These are phyloP conservation scores for Oxytorus armatus DNA, from an alignment of 2,888 invertebrate genomes.

Conservation along the genomic window DNA sequence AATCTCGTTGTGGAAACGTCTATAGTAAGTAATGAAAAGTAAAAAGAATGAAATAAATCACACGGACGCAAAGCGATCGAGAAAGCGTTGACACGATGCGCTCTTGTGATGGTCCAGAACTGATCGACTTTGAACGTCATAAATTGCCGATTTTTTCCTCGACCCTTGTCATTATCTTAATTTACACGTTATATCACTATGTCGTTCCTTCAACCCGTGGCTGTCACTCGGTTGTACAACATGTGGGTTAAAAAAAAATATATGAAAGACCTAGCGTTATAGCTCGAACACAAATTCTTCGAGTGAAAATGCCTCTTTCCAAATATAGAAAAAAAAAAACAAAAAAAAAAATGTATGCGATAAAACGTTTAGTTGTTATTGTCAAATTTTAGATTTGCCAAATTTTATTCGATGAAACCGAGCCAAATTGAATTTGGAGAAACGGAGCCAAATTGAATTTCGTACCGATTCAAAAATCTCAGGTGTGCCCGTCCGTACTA, in stretches of 20 bases:
- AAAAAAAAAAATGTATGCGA: too few relatives aligned
- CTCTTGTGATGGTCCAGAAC: slow-evolving; percentile 7
- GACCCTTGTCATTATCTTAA: slow-evolving; percentile 8
- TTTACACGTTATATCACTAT: neutral
- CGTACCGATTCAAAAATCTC: too few relatives aligned
- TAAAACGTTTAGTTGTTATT: too few relatives aligned
- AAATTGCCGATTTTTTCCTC: slow-evolving; percentile 51
- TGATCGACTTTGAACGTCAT: slow-evolving; percentile 61
- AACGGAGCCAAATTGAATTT: too few relatives aligned
- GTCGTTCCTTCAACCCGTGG: slow-evolving; percentile 30
- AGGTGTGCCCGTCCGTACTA: too few relatives aligned
- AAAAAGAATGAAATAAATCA: neutral
- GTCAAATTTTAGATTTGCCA: too few relatives aligned
- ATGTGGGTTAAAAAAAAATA: neutral
- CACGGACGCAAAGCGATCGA: neutral
- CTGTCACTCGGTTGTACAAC: neutral
- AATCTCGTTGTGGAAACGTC: neutral
- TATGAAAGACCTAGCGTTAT: neutral
- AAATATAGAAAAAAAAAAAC: too few relatives aligned
- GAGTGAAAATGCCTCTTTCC: too few relatives aligned
- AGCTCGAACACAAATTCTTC: too few relatives aligned
- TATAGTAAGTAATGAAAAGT: neutral
- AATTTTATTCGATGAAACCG: too few relatives aligned
- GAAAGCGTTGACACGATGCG: neutral
- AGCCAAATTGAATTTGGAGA: too few relatives aligned